Evolutionary conservation across 2,888 invertebrate species (phyloP), one percentile per base, ranked within the genome.

Genomic region (Enoplolaimus lenunculus): DNA sequence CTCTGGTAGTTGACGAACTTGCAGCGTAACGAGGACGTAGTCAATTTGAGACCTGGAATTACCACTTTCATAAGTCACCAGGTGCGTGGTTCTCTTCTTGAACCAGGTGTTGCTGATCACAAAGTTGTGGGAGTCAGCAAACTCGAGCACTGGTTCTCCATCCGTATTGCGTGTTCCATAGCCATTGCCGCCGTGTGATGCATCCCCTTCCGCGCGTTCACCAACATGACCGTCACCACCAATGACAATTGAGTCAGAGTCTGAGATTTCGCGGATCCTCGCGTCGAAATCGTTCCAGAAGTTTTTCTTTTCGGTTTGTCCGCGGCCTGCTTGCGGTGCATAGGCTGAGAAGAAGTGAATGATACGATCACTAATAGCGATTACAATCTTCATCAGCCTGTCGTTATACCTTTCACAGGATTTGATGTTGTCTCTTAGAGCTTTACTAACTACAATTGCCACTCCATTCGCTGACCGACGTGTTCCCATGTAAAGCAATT

Each of bases 401-500:
- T 45, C 45, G 21, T 21, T 45, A 21, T 45, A 45, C 45, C 45
- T 45, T 21, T 45, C 45, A 21, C 45, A 45, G 21, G 45, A 45
- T 21, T 45, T 7, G 21, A 45, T 45, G 45, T 21, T 45, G 21
- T 21, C 21, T 45, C 45, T 7, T 45, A 45, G 45, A 7, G 45
- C 7, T 21, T 21, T 45, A 45, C 7, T 21, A 7, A 45, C 45
- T 45, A 21, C 45, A 45, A 45, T 45, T 45, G 45, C 45, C 21
- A 45, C 45, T 7, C 45, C 45, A 45, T 45, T 45, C 21, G 45
- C 7, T 45, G 45, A 13, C 7, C 45, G 7, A 45, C 45, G 45
- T 45, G 64, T 62, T 7, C 64, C 64, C 28, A 13, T 26, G 64
- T 62, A 62, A 62, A 62, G 64, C 13, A 62, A 26, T 30, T 62